Evolutionary conservation across 2,888 invertebrate species (phyloP).

Genomic region (Apodemia duryi): DNA sequence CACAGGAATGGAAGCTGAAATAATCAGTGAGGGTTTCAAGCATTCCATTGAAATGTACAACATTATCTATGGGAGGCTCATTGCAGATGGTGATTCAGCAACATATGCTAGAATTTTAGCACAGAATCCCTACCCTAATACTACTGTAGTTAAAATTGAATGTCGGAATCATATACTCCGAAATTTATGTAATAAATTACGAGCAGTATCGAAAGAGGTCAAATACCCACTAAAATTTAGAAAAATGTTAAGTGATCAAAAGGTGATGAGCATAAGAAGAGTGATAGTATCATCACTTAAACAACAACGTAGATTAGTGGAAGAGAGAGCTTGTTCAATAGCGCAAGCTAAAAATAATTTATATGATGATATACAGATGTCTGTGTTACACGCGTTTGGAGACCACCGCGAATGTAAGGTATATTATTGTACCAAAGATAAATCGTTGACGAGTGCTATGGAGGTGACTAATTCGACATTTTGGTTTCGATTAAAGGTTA

Average conservation of each 20-base stretch:
- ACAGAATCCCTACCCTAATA: too few species aligned
- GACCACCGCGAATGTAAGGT: neutral
- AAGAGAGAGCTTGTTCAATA: too few species aligned
- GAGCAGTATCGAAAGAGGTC: neutral
- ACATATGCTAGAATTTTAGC: too few species aligned
- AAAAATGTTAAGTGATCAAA: slow-evolving; percentile 4
- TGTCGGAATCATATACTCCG: slow-evolving; percentile 1
- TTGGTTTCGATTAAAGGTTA: slow-evolving; percentile 17
- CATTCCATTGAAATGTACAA: neutral
- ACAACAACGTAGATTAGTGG: neutral
- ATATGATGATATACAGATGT: neutral
- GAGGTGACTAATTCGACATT: neutral
- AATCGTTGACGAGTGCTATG: neutral
- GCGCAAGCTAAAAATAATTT: neutral
- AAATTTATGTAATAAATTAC: slow-evolving; percentile 13
- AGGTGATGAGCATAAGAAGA: slow-evolving; percentile 24
- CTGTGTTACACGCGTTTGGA: neutral
- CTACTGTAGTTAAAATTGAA: slow-evolving; percentile 2
- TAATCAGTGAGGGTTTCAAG: neutral
- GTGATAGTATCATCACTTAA: slow-evolving; percentile 22
- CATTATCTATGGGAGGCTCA: neutral
- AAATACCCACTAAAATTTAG: neutral
- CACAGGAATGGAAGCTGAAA: neutral
- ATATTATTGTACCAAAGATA: neutral
- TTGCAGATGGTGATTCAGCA: too few species aligned